Base-by-base conservation (phyloP, 2,113 vertebrate genomes). In the Cyanoliseus patagonus region DNA sequence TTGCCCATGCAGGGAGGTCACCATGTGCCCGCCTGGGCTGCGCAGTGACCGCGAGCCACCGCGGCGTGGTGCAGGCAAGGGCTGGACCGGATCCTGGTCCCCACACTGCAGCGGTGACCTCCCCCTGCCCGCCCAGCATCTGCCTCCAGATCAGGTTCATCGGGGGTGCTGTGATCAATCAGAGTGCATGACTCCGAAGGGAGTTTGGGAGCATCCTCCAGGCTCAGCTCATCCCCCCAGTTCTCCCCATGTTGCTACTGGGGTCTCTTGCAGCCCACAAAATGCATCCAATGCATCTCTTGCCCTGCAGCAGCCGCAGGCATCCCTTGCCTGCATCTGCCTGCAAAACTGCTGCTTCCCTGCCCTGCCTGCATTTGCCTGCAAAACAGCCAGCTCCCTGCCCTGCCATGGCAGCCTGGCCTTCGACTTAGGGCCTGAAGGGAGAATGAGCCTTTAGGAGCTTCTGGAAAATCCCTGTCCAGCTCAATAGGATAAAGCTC, bases 161-260 rank as follows among this genome's bases (percentile, higher is more conserved):
- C 44, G 7, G 2, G 8, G 2, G 3, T 8, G 14, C 24, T 1
- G 0, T 4, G 7, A 13, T 44, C 7, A 1, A 1, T 22, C 1
- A 1, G 53, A 81, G 42, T 1, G 14, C 33, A 2, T 3, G 2
- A 82, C 59, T 66, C 19, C 53, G 5, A 3, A 1, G 6, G 68
- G 55, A 0, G 1, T 9, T 20, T 61, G 25, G 82, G 55, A 75
- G 46, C 41, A 24, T 79, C 1, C 22, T 18, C 31, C 6, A 4
- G 11, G n/a, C 13, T 35, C 63, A 31, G 5, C 69, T 17, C 73
- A 8, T 44, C 25, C 13, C 14, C 0, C 4, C 10, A 2, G 13
- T 51, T 76, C 20, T 69, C 53, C 35, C 64, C 23, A 3, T 1
- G 3, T 41, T 37, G n/a, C 47, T 47, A 12, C 9, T 1, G 4